A percentile compares a stretch with the other conserved stretches of the same genome.
phyloP scores from a whole-genome alignment of 2,888 invertebrate species.

The Chrysina gloriosa region DNA sequence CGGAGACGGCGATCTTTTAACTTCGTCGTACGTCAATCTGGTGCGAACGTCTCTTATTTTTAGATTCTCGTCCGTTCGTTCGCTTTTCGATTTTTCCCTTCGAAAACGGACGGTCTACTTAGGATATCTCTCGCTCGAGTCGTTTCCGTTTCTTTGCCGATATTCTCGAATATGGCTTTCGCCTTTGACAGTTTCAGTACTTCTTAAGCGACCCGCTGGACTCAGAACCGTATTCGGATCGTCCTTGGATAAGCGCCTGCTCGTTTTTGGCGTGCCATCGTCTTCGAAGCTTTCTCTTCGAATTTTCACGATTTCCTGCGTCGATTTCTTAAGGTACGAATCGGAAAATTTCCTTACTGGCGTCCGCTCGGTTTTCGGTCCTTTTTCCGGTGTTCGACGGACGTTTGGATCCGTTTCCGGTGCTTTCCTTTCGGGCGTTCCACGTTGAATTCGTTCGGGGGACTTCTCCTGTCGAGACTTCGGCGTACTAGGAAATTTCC shows the following conservation, averaged over 20 bases:
- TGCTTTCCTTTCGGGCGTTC: slow-evolving; percentile 29
- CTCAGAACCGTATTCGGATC: slow-evolving; percentile 57
- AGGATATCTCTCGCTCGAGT: slow-evolving; percentile 66
- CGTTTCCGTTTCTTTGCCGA: slow-evolving; percentile 61
- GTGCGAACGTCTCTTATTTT: slow-evolving; percentile 26
- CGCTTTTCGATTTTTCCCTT: slow-evolving; percentile 57
- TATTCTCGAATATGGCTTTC: slow-evolving; percentile 77
- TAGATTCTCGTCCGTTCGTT: slow-evolving; percentile 32
- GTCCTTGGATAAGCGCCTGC: slow-evolving; percentile 61
- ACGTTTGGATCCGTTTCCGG: background rate
- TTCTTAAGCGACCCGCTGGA: slow-evolving; percentile 63
- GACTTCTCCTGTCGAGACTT: slow-evolving; percentile 27
- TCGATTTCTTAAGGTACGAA: slow-evolving; percentile 41
- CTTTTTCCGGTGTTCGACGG: slow-evolving; percentile 17
- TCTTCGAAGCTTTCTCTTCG: slow-evolving; percentile 46
- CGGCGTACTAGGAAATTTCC: background rate
- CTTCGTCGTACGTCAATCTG: slow-evolving; percentile 40
- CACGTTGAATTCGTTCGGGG: slow-evolving; percentile 37
- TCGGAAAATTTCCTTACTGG: slow-evolving; percentile 52
- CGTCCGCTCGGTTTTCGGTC: slow-evolving; percentile 46
- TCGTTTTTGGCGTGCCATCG: slow-evolving; percentile 57
- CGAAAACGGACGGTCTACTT: slow-evolving; percentile 67
- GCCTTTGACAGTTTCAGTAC: slow-evolving; percentile 77
- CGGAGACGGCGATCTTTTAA: slow-evolving; percentile 1
- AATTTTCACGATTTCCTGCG: slow-evolving; percentile 45